Evolutionary conservation across 2,797 vertebrate species (phyloP).

Genomic region (Ctenopoma kingsleyae): DNA sequence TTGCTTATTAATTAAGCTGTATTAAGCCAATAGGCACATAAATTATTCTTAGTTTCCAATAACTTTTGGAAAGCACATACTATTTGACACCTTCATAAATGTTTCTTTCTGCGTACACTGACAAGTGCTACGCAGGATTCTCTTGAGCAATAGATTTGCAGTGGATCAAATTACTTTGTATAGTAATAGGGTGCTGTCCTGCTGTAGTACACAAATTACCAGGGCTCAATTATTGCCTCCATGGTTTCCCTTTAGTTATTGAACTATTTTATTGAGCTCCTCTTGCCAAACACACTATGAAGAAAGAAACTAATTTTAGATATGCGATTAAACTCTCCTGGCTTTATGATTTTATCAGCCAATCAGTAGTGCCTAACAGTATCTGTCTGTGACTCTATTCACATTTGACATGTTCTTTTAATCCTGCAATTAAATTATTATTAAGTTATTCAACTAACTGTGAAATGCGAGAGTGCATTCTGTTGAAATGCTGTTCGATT

Average conservation of each 20-base stretch:
- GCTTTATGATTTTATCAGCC: conserved; percentile 47
- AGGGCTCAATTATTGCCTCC: conserved; percentile 28
- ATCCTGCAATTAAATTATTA: conserved; percentile 36
- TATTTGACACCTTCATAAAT: neutral
- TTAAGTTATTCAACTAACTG: conserved; percentile 29
- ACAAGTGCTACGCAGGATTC: conserved; percentile 4
- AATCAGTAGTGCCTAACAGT: conserved; percentile 41
- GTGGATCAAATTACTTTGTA: conserved; percentile 35
- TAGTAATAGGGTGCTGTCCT: conserved; percentile 19
- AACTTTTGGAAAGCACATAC: neutral
- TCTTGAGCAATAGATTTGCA: neutral
- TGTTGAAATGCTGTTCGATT: conserved; percentile 18
- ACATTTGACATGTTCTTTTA: conserved; percentile 38
- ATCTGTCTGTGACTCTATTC: conserved; percentile 37
- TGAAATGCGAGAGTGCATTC: conserved; percentile 15
- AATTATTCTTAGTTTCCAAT: neutral
- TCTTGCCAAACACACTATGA: conserved; percentile 31
- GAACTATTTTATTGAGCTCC: conserved; percentile 47
- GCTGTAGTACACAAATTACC: conserved; percentile 11
- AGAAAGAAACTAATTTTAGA: conserved; percentile 40
- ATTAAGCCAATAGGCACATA: neutral
- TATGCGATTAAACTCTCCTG: conserved; percentile 40
- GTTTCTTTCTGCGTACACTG: neutral
- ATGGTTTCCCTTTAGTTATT: conserved; percentile 41
- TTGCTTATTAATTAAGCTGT: conserved; percentile 26